Evolutionary conservation across 2,113 vertebrate genomes (phyloP).

Genomic region (Spea multiplicata): DNA sequence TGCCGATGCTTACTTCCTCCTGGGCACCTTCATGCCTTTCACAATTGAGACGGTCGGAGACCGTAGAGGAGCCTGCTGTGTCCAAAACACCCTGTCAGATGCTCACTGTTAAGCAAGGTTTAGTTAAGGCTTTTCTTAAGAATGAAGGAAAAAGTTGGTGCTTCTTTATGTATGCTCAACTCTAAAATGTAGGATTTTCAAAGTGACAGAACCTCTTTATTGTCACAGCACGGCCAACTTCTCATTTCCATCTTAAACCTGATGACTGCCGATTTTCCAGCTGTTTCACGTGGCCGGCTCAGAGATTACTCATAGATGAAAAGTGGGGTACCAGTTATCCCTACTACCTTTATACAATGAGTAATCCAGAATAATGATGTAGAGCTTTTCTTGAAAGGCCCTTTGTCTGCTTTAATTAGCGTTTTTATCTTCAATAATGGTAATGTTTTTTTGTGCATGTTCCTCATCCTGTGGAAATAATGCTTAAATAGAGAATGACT

Average conservation of each 20-base stretch:
- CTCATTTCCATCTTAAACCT: background rate
- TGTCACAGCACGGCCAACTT: background rate
- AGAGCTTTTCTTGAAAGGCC: too few species aligned
- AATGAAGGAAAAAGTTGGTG: too few species aligned
- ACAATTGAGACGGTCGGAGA: too few species aligned
- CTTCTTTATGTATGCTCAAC: too few species aligned
- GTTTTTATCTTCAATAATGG: background rate
- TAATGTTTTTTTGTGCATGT: background rate
- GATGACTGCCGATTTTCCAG: background rate
- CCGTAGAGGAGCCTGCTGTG: too few species aligned
- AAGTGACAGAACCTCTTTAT: background rate
- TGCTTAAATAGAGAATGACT: slow-evolving; percentile 17
- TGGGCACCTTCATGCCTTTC: too few species aligned
- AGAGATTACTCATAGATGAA: slow-evolving; percentile 30
- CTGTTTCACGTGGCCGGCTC: background rate
- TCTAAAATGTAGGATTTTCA: too few species aligned
- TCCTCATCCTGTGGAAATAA: background rate
- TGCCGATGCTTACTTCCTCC: too few species aligned
- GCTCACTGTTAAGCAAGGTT: too few species aligned
- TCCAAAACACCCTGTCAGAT: too few species aligned
- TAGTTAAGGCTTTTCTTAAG: too few species aligned
- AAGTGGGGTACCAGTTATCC: background rate
- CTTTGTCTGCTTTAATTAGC: slow-evolving; percentile 2
- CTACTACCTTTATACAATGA: slow-evolving; percentile 4
- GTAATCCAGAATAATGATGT: slow-evolving; percentile 1